Percentiles rank a stretch among this genome's conserved stretches.
Conservation (phyloP, 2,113 vertebrate species). For the Podarcis muralis region DNA sequence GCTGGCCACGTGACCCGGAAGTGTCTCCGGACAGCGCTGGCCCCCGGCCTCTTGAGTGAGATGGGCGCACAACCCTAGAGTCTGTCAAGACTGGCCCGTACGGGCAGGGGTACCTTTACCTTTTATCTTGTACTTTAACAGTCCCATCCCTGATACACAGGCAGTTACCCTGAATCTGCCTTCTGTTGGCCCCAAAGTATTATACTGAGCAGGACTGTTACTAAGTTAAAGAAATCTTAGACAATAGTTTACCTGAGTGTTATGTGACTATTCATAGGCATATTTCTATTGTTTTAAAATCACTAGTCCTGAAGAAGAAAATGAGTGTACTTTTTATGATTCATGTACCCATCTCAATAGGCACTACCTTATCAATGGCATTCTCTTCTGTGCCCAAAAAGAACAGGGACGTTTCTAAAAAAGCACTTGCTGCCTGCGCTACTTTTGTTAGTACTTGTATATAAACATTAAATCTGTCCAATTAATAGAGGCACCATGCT, state of each 20-base stretch:
- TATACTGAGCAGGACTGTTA: neutral
- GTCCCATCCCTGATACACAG: neutral
- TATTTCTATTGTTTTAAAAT: neutral
- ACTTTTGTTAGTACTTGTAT: neutral
- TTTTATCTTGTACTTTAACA: neutral
- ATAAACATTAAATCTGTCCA: neutral
- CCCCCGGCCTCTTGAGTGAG: too few species aligned
- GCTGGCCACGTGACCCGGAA: too few species aligned
- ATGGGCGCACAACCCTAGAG: too few species aligned
- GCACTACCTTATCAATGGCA: neutral
- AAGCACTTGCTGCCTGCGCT: neutral
- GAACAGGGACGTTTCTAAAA: neutral
- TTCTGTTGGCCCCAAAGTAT: neutral
- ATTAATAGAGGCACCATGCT: neutral
- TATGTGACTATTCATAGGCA: too few species aligned
- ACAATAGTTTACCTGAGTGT: neutral
- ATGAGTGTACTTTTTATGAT: neutral
- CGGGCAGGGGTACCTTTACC: too few species aligned
- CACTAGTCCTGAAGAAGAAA: neutral
- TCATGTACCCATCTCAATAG: too few species aligned
- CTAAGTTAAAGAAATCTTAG: neutral
- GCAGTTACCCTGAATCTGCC: neutral
- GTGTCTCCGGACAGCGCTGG: too few species aligned
- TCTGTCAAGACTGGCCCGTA: too few species aligned
- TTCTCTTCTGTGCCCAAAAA: neutral